These are phyloP conservation scores for Lamproptera curius DNA, from an alignment of 2,888 invertebrate genomes.

Conservation along the genomic window DNA sequence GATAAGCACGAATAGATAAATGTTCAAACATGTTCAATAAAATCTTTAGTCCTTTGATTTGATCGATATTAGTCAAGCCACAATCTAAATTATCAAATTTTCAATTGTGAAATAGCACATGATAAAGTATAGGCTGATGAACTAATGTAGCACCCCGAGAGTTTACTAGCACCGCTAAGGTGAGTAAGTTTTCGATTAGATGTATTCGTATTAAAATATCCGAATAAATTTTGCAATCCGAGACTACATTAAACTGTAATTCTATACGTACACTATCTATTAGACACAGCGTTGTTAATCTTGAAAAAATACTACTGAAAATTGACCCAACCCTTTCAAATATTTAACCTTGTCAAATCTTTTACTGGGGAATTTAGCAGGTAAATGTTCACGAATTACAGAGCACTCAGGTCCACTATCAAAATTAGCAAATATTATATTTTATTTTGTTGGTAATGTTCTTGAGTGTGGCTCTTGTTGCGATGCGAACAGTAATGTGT, in stretches of 20 bases:
- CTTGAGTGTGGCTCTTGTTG: not conserved
- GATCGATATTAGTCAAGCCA: conserved; percentile 23
- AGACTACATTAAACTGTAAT: too few species aligned
- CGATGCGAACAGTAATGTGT: not conserved
- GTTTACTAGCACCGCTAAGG: conserved; percentile 18
- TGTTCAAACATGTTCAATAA: too few species aligned
- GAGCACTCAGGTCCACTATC: too few species aligned
- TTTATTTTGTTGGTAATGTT: not conserved
- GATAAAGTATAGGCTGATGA: too few species aligned
- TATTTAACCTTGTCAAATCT: too few species aligned
- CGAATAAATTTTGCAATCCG: too few species aligned
- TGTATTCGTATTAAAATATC: too few species aligned
- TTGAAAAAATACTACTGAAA: conserved; percentile 25
- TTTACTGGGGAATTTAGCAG: conserved; percentile 23
- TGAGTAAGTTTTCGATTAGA: conserved; percentile 23
- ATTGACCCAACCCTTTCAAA: conserved; percentile 29
- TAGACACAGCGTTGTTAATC: conserved; percentile 17
- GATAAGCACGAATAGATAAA: too few species aligned
- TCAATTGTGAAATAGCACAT: conserved; percentile 16
- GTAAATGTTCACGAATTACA: too few species aligned
- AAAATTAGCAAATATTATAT: too few species aligned
- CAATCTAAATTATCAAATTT: conserved; percentile 27
- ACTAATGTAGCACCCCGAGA: too few species aligned
- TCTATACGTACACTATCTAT: too few species aligned
- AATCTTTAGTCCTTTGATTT: conserved; percentile 21